Conservation (phyloP, 2,113 vertebrate species). For the Tetrao urogallus region DNA sequence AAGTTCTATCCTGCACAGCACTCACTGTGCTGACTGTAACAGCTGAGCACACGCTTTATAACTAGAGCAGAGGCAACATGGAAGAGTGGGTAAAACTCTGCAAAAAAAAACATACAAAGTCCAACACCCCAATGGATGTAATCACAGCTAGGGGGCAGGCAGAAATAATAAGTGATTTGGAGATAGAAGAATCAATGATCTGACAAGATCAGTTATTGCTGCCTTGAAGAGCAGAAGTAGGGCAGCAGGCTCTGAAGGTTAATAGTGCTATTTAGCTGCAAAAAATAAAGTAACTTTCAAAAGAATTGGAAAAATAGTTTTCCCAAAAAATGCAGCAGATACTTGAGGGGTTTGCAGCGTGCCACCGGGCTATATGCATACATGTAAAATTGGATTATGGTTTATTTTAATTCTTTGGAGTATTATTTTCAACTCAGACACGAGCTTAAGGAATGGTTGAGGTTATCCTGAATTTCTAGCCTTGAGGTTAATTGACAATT, state of each 20-base stretch:
- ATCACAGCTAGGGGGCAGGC: neutral
- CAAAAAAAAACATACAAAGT: neutral
- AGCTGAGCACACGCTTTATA: neutral
- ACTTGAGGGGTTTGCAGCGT: neutral
- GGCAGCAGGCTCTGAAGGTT: constrained; percentile 29
- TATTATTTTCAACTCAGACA: neutral
- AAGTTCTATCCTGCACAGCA: fast-evolving
- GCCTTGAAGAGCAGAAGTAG: neutral
- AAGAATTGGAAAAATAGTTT: neutral
- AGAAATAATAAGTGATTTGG: neutral
- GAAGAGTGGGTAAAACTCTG: neutral
- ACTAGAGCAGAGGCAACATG: neutral
- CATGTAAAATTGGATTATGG: neutral
- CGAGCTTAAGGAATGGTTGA: neutral
- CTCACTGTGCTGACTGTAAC: fast-evolving
- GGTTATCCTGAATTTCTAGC: constrained; percentile 38
- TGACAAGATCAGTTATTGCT: neutral
- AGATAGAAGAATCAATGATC: neutral
- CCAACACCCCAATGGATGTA: fast-evolving
- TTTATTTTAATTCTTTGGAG: neutral
- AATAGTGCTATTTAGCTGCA: neutral
- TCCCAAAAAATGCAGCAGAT: neutral
- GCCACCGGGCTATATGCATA: neutral
- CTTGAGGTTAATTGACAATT: constrained; percentile 68
- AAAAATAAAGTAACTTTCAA: neutral